phyloP scores from a whole-genome alignment of 1,140 invertebrate species.

The Drosophila saltans region DNA sequence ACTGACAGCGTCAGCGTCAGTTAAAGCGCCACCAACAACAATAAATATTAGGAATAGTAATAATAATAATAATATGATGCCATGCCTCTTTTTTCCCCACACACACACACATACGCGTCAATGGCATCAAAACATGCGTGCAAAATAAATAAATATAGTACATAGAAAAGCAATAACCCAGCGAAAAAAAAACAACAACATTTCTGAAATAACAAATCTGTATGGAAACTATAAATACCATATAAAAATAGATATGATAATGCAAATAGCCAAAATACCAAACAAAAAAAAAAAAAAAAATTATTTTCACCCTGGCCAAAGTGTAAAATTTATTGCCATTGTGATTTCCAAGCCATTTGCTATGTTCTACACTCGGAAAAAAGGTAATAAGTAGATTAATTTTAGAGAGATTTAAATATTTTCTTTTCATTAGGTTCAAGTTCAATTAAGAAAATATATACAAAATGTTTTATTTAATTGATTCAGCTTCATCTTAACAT shows the following conservation, averaged over 20 bases:
- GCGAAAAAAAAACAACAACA: conserved; percentile 24
- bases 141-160: conserved; percentile 50
- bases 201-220: conserved; percentile 1
- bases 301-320: not conserved
- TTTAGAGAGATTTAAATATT: too few relatives aligned
- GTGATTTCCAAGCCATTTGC: conserved; percentile 10
- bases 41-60: conserved; percentile 23
- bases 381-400: not conserved
- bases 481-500: too few relatives aligned
- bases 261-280: conserved; percentile 8
- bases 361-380: not conserved
- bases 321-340: conserved; percentile 23
- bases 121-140: conserved; percentile 61
- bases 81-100: conserved; percentile 13
- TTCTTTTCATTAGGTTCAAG: too few relatives aligned
- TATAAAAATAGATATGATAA: conserved; percentile 29
- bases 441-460: too few relatives aligned
- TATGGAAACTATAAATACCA: conserved; percentile 50
- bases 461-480: too few relatives aligned
- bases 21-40: conserved; percentile 23
- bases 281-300: conserved; percentile 16
- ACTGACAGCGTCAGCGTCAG: conserved; percentile 58
- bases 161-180: not conserved
- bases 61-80: conserved; percentile 48
- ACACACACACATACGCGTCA: conserved; percentile 42